Percentiles rank a stretch among this genome's conserved stretches.
Evolutionary conservation across 2,113 vertebrate genomes (phyloP).

Genomic region (Laticauda laticaudata): DNA sequence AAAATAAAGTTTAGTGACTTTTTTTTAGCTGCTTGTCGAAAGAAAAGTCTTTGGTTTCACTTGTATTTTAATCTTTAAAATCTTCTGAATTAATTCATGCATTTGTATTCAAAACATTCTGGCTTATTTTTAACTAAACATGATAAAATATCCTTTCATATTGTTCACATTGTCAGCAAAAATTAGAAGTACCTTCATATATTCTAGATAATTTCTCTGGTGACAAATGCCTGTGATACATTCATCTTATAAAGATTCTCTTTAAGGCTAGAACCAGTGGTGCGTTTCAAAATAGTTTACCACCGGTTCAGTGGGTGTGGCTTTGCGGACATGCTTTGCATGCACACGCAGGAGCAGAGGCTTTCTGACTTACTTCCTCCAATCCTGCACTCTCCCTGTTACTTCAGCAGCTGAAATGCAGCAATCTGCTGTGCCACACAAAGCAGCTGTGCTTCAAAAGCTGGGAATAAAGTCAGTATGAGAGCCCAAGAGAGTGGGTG

Average conservation of each 20-base stretch:
- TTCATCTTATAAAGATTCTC: not conserved
- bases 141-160: not conserved
- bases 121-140: not conserved
- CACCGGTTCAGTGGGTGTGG: too few species aligned
- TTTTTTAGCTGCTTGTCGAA: not conserved
- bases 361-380: too few species aligned
- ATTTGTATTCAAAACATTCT: not conserved
- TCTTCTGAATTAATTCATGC: too few species aligned
- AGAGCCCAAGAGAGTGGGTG: too few species aligned
- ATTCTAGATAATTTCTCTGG: not conserved
- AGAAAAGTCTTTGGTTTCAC: not conserved
- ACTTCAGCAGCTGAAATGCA: too few species aligned
- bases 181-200: not conserved
- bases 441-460: too few species aligned
- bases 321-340: too few species aligned
- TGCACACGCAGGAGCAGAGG: too few species aligned
- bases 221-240: not conserved
- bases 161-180: not conserved
- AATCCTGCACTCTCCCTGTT: too few species aligned
- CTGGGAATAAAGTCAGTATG: too few species aligned
- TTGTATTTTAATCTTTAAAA: not conserved
- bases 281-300: too few species aligned
- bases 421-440: too few species aligned
- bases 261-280: not conserved
- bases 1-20: not conserved